These are phyloP conservation scores for Tapirus terrestris DNA, from an alignment of 2,113 vertebrate species.

Conservation along the genomic window DNA sequence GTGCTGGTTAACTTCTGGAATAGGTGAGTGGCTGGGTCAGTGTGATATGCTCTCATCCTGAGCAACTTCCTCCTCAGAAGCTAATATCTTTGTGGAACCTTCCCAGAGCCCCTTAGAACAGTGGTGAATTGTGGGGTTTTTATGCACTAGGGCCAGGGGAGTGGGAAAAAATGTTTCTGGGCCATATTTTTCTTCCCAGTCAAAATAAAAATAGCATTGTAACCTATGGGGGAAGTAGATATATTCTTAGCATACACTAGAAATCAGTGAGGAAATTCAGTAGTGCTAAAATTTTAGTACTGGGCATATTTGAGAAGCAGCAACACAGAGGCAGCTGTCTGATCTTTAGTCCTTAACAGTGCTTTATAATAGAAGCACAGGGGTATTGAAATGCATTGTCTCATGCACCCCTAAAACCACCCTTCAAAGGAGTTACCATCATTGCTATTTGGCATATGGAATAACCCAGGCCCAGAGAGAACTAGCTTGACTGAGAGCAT, in stretches of 20 bases:
- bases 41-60: neutral
- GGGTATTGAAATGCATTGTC: neutral
- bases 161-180: neutral
- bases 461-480: neutral
- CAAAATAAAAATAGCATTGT: conserved; percentile 18
- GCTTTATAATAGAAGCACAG: neutral
- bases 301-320: neutral
- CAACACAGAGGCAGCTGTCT: neutral
- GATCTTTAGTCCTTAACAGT: neutral
- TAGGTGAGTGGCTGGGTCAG: neutral
- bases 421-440: neutral
- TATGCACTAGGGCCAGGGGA: neutral
- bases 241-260: neutral
- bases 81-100: neutral
- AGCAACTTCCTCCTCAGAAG: neutral
- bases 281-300: neutral
- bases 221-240: neutral
- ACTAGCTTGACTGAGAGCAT: neutral
- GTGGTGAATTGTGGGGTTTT: neutral
- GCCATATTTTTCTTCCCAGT: neutral
- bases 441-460: neutral
- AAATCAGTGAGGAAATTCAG: neutral
- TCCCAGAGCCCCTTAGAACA: neutral
- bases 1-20: neutral
- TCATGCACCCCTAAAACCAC: neutral